These are phyloP conservation scores for Hedychridium roseum DNA, from an alignment of 2,888 invertebrate genomes.

Conservation along the genomic window DNA sequence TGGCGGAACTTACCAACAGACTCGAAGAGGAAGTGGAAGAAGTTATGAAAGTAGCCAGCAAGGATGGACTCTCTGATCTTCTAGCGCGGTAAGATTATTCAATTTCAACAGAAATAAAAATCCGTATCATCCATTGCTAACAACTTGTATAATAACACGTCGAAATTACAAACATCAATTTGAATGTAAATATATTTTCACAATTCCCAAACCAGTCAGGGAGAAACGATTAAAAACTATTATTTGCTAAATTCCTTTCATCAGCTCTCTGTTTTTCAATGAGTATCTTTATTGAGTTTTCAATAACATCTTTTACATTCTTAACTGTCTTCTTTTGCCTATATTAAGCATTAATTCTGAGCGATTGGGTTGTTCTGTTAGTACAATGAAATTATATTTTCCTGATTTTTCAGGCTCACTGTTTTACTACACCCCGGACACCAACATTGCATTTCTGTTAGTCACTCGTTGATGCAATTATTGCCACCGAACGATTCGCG, in stretches of 20 bases:
- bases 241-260: neutral
- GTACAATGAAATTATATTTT: neutral
- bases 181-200: neutral
- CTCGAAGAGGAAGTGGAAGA: constrained; percentile 82
- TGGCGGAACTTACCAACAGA: constrained; percentile 73
- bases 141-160: too few species aligned
- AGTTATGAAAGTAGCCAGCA: constrained; percentile 68
- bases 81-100: constrained; percentile 69
- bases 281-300: too few species aligned
- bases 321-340: neutral
- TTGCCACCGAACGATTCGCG: constrained; percentile 70
- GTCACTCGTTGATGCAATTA: constrained; percentile 83
- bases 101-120: too few species aligned
- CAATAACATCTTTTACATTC: neutral
- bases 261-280: neutral
- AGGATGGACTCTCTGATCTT: constrained; percentile 74
- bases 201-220: too few species aligned
- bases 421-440: constrained; percentile 81
- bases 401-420: constrained; percentile 48
- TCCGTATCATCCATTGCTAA: too few species aligned
- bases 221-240: neutral
- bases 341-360: neutral
- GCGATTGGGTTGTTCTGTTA: constrained; percentile 2
- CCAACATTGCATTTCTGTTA: constrained; percentile 82
- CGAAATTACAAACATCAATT: neutral